A percentile compares a stretch with the other conserved stretches of the same genome.
Evolutionary conservation across 1,140 invertebrate genomes (phyloP).

Genomic region (Platyscapa corneri): DNA sequence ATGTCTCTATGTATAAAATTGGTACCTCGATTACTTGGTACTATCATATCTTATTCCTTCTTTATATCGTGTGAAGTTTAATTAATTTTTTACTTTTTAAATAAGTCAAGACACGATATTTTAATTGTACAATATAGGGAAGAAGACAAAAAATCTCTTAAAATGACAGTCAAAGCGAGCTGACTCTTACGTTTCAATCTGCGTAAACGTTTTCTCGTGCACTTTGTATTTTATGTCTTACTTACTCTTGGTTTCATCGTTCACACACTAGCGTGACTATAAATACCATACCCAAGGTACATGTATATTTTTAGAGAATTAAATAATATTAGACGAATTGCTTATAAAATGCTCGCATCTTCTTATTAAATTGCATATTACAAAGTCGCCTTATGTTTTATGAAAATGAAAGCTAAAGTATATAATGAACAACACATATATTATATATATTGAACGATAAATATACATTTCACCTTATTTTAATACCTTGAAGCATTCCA

Average conservation of each 20-base stretch:
- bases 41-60: too few species aligned
- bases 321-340: neutral
- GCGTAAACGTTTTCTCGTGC: neutral
- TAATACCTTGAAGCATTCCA: neutral
- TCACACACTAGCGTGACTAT: neutral
- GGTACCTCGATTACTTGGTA: too few species aligned
- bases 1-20: too few species aligned
- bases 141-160: neutral
- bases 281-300: neutral
- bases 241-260: neutral
- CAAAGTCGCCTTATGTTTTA: neutral
- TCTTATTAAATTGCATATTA: neutral
- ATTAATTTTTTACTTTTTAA: too few species aligned
- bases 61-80: too few species aligned
- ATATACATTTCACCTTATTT: neutral
- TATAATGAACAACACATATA: neutral
- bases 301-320: neutral
- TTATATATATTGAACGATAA: neutral
- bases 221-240: neutral
- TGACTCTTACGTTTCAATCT: neutral
- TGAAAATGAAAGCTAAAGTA: neutral
- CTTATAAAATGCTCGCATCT: neutral
- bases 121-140: neutral
- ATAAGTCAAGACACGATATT: too few species aligned
- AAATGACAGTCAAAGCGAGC: neutral